Evolutionary conservation across 2,888 invertebrate genomes (phyloP), one percentile per base, ranked within the genome.

Genomic region (Thereva nobilitata): DNA sequence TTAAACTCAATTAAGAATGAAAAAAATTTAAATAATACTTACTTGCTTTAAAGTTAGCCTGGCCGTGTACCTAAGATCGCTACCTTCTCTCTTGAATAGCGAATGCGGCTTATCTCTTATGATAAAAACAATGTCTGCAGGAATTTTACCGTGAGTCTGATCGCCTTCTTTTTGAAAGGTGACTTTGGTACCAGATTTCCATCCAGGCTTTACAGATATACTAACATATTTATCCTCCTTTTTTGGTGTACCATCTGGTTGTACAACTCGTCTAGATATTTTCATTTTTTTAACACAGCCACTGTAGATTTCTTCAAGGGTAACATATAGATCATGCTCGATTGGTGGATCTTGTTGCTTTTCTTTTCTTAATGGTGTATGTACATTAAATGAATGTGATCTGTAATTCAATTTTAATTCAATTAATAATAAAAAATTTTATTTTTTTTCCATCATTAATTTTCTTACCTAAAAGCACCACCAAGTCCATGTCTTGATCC

Each of bases 201-300:
- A 97, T 38, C 97, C 97, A 1, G 96, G 96, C 79, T 97, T 97
- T 7, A 97, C 92, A 74, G 95, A 95, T 75, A 97, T 95, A 12
- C 94, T 94, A 55, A 95, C 83, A 50, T 97, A 94, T 83, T 97
- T 97, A 78, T 97, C 97, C 80, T 97, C 97, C 76, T 92, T 92
- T 76, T 89, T 89, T 0, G 90, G 86, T 3, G 89, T 87, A 45
- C 95, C 94, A 78, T 97, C 96, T 1, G 92, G 84, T 75, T 92
- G 92, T 37, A 92, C 83, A 5, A 95, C 93, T 74, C 95, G 88
- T 71, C 97, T 87, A 41, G 96, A 97, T 74, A 99, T 99, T 84
- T 98, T 99, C 95, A 99, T 97, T 82, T 98, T 98, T 83, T 98
- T 99, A 8, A 93, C 93, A 80, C 95, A 95, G 63, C 99, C 98